Evolutionary conservation across 2,888 invertebrate species (phyloP), one percentile per base, ranked within the genome.

Genomic region (Rotaria sp.): DNA sequence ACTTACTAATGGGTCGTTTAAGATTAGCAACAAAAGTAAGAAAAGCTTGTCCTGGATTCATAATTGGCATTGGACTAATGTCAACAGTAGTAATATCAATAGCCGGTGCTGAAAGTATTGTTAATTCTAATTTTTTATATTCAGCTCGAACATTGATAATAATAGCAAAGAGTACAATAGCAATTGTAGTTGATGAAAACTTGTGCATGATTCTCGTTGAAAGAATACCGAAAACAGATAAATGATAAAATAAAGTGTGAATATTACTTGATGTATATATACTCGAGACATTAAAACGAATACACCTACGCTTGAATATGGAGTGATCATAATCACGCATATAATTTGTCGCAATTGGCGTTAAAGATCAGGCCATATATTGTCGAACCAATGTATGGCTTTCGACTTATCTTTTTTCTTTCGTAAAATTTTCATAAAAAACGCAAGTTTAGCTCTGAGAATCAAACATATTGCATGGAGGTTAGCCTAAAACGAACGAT

Each of bases 31-130:
- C 30, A 80, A 86, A 84, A 38, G 84, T 86, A 24, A 86, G 55
- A 75, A 74, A 26, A 55, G 80, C 57, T 30, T 45, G 45, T 26
- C 86, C 86, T 26, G 86, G 86, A 84, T 86, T 67, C 15, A 86
- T 30, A 41, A 86, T 86, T 85, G 86, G 86, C 67, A 86, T 86
- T 30, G 86, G 86, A 26, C 45, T 75, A 35, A 84, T 24, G 0
- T 84, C 84, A n/a, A 30, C 30, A 21, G 15, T 21, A 7, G 18
- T 1, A 84, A 84, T 84, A 21, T 84, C 41, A 35, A 41, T n/a
- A 30, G 24, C 48, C 1, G 41, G 18, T 8, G 84, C 18, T 35
- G 30, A 67, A 30, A 15, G 8, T 21, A 30, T 3, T 7, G 18
- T 18, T 0, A 5, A 67, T 35, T 35, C 35, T 18, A 67, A 35